These are phyloP conservation scores for Aspiorhynchus laticeps DNA, from an alignment of 2,113 vertebrate species.

Conservation along the genomic window DNA sequence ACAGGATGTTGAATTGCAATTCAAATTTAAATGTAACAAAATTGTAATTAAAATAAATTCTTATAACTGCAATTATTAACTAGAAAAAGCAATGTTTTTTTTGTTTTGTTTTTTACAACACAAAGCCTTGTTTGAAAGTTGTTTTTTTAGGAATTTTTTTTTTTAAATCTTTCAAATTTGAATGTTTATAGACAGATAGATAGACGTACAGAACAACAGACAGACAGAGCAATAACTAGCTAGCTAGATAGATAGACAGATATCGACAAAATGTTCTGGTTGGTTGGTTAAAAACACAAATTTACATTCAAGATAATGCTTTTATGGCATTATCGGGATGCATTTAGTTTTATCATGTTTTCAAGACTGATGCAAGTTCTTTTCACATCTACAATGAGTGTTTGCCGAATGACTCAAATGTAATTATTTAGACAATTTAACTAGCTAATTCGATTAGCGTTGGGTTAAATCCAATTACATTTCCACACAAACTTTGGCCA, in stretches of 20 bases:
- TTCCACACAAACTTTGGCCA: constrained; percentile 2
- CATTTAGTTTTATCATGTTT: background rate
- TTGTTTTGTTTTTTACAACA: too few species aligned
- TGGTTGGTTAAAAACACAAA: background rate
- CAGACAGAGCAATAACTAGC: too few species aligned
- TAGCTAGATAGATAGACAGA: too few species aligned
- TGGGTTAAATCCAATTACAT: constrained; percentile 19
- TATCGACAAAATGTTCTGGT: too few species aligned
- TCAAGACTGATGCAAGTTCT: background rate
- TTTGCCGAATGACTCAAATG: background rate
- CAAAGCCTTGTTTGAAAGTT: too few species aligned
- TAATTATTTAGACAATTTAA: constrained; percentile 28
- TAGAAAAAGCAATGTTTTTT: too few species aligned
- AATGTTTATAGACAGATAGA: too few species aligned
- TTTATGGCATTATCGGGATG: background rate
- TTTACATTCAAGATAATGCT: background rate
- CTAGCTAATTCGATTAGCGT: background rate
- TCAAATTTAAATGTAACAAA: background rate
- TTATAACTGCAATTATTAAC: too few species aligned
- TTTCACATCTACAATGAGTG: constrained; percentile 12
- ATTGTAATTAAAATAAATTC: too few species aligned
- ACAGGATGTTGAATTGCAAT: background rate
- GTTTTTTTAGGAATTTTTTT: too few species aligned
- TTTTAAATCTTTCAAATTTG: too few species aligned
- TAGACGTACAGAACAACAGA: too few species aligned